phyloP scores from a whole-genome alignment of 1,140 invertebrate genomes.

The Phocides pigmalion region DNA sequence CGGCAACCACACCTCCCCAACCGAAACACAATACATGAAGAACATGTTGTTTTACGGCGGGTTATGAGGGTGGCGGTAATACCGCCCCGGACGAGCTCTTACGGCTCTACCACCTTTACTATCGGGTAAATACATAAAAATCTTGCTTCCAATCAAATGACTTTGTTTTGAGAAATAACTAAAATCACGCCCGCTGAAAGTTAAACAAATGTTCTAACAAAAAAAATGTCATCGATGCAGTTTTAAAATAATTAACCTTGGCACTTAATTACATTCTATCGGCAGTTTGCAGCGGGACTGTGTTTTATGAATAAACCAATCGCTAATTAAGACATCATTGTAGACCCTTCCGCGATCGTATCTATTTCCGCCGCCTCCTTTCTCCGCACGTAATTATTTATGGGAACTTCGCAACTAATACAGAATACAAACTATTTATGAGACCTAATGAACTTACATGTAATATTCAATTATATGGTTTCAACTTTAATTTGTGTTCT shows the following conservation, averaged over 20 bases:
- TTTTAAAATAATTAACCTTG: slow-evolving; percentile 14
- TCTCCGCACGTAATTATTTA: slow-evolving; percentile 33
- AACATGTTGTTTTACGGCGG: too few relatives aligned
- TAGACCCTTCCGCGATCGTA: slow-evolving; percentile 31
- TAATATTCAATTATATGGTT: background rate
- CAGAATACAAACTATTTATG: slow-evolving; percentile 27
- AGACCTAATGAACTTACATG: slow-evolving; percentile 29
- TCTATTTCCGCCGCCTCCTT: slow-evolving; percentile 32
- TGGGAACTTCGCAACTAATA: slow-evolving; percentile 33
- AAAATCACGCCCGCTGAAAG: too few relatives aligned
- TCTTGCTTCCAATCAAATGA: too few relatives aligned
- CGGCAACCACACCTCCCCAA: too few relatives aligned
- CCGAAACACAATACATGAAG: too few relatives aligned
- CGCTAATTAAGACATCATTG: slow-evolving; percentile 31
- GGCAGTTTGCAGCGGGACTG: slow-evolving; percentile 21
- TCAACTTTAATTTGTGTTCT: slow-evolving; percentile 8
- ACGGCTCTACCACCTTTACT: too few relatives aligned
- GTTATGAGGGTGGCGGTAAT: too few relatives aligned
- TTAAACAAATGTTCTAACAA: slow-evolving; percentile 45
- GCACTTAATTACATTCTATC: slow-evolving; percentile 30
- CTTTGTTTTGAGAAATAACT: too few relatives aligned
- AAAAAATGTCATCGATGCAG: background rate
- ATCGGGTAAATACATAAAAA: too few relatives aligned
- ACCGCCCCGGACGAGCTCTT: too few relatives aligned
- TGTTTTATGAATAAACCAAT: slow-evolving; percentile 35